Evolutionary conservation across 2,888 invertebrate species (phyloP), one percentile per base, ranked within the genome.

Genomic region (Hesperia comma): DNA sequence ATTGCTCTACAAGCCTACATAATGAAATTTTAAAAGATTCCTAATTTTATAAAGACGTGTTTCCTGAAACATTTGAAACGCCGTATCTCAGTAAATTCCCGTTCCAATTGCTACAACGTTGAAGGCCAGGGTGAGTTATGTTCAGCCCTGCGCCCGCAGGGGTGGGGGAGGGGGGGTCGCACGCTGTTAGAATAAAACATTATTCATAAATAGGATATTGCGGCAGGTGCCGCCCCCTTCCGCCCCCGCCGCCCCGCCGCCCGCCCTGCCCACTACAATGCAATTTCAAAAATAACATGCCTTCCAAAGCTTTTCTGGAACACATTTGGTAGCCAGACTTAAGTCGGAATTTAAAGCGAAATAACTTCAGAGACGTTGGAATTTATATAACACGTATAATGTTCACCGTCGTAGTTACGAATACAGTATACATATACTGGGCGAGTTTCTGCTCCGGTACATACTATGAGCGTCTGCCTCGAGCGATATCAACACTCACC

Each of bases 201-300:
- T 92, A 91, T 92, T 92, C 92, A 92, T 92, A 92, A 92, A 90
- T 90, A 90, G 90, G 87, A 88, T 88, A 90, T 90, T 91, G 90
- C 88, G 84, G 83, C 86, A 86, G 85, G 83, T 82, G 81, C 75
- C 76, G 68, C 74, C 75, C 77, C 74, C 51, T 70, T 69, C 77
- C 75, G 70, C 72, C 72, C 74, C 37, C 8, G 8, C 10, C 37
- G 10, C 37, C 37, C 37, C 10, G 10, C 33, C 37, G 43, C 63
- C 64, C 66, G 61, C 70, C 72, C 70, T 55, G 55, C 70, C 55
- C 68, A 67, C 69, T 63, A 73, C 77, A 74, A 75, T 77, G 75
- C 77, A 77, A 74, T 76, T 74, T 73, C 57, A 57, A 64, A 64
- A 64, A 70, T 70, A 68, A 68, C 68, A 68, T 70, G 68, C 61